Evolutionary conservation across 2,797 vertebrate species (phyloP), one percentile per base, ranked within the genome.

Genomic region (Streptopelia turtur): DNA sequence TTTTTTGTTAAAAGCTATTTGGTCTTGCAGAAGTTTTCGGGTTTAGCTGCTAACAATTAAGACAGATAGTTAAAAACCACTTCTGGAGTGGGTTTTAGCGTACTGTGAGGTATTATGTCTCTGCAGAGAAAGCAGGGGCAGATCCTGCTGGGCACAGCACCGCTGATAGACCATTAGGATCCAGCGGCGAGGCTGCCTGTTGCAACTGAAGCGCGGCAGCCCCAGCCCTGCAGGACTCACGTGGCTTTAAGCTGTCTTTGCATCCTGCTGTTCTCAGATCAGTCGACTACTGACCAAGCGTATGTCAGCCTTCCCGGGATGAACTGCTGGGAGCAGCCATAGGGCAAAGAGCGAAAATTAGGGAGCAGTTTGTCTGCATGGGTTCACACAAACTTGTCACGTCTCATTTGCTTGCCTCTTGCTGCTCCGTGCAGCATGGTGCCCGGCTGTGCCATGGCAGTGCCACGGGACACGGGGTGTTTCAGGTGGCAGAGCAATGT

Each of bases 161-260:
- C 1, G 0, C 41, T 47, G 31, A 10, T 2, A 35, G 53, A 16
- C 39, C 10, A 6, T 69, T 35, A 71, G 59, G 70, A 49, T 86
- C 25, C 43, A 37, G 33, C 4, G 1, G 2, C 0, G 6, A 56
- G 61, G 53, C 59, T 81, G 41, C 28, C 24, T 85, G 30, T 64
- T 85, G 49, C 1, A 2, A 22, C 20, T 0, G 0, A 43, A 86
- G 65, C 33, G 23, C 49, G 9, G 1, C 47, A 43, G 25, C 47
- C 31, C 11, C 0, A 0, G 16, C 30, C 69, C 52, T 7, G 0
- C 0, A 5, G 61, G 76, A 53, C 47, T 22, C 13, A 16, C 39
- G 31, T 0, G 0, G 50, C 15, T 83, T 88, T 61, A 45, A 61
- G 72, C 45, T 5, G 2, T 52, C 55, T 75, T 64, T 64, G 49